phyloP scores from a whole-genome alignment of 1,140 invertebrate genomes.

The Sweltsa coloradensis region DNA sequence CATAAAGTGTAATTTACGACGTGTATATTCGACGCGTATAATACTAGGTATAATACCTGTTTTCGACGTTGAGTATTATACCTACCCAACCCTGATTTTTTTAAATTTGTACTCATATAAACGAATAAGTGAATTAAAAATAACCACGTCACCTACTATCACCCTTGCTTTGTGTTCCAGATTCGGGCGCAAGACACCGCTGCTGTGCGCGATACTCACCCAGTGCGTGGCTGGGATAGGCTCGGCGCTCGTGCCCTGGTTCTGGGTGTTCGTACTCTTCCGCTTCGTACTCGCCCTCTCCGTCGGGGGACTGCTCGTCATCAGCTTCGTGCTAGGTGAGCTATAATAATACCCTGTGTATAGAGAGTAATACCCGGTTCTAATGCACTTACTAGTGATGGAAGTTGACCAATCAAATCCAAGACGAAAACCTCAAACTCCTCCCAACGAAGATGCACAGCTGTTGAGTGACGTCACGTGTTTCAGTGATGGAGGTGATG shows the following conservation, averaged over 20 bases:
- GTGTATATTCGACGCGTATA: too few relatives aligned
- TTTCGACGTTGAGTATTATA: too few relatives aligned
- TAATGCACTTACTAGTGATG: neutral
- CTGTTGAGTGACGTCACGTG: neutral
- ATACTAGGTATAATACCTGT: too few relatives aligned
- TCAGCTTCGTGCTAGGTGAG: conserved; percentile 49
- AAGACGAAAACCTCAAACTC: neutral
- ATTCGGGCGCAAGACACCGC: conserved; percentile 50
- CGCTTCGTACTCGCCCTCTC: conserved; percentile 56
- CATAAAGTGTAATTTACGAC: too few relatives aligned
- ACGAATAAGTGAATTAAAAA: too few relatives aligned
- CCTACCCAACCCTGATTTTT: too few relatives aligned
- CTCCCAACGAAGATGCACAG: neutral
- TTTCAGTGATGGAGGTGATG: conserved; percentile 14
- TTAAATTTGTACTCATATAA: too few relatives aligned
- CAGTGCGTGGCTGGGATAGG: conserved; percentile 48
- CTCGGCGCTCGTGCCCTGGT: conserved; percentile 51
- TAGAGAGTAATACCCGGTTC: neutral
- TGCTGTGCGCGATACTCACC: conserved; percentile 48
- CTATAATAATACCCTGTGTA: conserved; percentile 3
- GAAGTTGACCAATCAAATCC: neutral
- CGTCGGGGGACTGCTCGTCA: conserved; percentile 49
- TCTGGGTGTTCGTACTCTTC: conserved; percentile 50
- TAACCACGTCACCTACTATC: neutral
- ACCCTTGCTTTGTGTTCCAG: too few relatives aligned